Evolutionary conservation across 92 coral and sea anemone genomes (phyloP).

Genomic region (Epizoanthus stellaris): DNA sequence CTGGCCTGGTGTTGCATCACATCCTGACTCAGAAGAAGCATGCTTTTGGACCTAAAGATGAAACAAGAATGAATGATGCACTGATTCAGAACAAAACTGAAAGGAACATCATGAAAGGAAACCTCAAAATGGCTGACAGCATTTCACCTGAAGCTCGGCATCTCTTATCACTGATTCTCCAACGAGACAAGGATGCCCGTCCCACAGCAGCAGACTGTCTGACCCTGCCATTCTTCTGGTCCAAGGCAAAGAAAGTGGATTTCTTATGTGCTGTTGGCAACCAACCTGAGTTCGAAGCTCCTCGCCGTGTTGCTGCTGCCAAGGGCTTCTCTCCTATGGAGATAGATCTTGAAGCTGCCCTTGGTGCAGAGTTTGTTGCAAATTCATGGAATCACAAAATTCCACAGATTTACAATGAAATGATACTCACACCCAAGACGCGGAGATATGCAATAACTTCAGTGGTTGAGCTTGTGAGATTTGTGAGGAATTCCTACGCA

Average conservation of each 20-base stretch:
- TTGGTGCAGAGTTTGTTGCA: background rate
- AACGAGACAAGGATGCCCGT: background rate
- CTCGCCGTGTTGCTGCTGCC: background rate
- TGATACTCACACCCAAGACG: background rate
- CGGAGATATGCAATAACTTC: background rate
- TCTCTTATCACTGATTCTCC: background rate
- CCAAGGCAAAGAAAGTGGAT: background rate
- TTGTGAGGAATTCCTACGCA: too few relatives aligned
- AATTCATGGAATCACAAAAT: background rate
- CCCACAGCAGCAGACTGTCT: background rate
- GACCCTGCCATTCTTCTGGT: background rate
- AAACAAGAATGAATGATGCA: too few relatives aligned
- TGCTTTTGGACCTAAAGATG: too few relatives aligned
- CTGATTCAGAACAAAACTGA: too few relatives aligned
- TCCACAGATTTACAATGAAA: slow-evolving; percentile 10
- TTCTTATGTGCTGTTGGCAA: slow-evolving; percentile 1
- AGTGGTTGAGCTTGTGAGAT: background rate
- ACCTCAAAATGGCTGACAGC: too few relatives aligned
- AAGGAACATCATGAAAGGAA: too few relatives aligned
- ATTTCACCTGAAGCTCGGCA: too few relatives aligned
- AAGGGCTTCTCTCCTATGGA: background rate
- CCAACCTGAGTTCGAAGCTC: background rate
- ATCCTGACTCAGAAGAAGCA: too few relatives aligned
- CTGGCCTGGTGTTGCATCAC: too few relatives aligned
- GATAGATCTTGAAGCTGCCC: too few relatives aligned